Evolutionary conservation across 2,797 vertebrate species (phyloP), one percentile per base, ranked within the genome.

Genomic region (Spinibarbus caldwelli): DNA sequence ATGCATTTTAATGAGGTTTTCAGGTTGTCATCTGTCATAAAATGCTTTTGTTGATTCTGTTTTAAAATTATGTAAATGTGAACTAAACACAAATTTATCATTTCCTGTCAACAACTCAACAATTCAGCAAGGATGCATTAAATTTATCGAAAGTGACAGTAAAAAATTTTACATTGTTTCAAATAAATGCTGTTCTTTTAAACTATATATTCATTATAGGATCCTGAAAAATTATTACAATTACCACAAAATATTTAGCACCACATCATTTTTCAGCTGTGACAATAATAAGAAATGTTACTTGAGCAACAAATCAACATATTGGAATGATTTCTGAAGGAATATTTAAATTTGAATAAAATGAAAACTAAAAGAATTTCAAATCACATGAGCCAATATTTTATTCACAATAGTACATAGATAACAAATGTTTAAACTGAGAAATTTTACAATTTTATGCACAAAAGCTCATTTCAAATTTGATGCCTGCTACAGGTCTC

Each of bases 1-100:
- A 57, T 64, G 54, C n/a, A 34, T 52, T 47, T 23, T 23, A 7
- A 43, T 64, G n/a, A 43, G 38, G 29, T 43, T 19, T 23, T 45
- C 57, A 31, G 15, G 41, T 79, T 62, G n/a, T 62, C 79, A 72
- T 57, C 45, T 36, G 66, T 71, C 43, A 41, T 47, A 62, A 85
- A 85, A 80, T 62, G 36, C 23, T 59, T 59, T 57, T 41, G 52
- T 54, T 54, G 6, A 34, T 45, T 26, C 36, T 19, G 19, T 57
- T 12, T 38, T n/a, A 80, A 38, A 80, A 64, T 73, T 41, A 47
- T 57, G 59, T 54, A 52, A 71, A 71, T 29, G 49, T 36, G 5
- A 70, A 77, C 34, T 14, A 45, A 70, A 77, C 23, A 34, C 17
- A 75, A 67, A 66, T 41, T 10, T 71, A 10, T 70, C 4, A 43